Evolutionary conservation across 1,140 invertebrate genomes (phyloP).

Genomic region (Cepaea nemoralis): DNA sequence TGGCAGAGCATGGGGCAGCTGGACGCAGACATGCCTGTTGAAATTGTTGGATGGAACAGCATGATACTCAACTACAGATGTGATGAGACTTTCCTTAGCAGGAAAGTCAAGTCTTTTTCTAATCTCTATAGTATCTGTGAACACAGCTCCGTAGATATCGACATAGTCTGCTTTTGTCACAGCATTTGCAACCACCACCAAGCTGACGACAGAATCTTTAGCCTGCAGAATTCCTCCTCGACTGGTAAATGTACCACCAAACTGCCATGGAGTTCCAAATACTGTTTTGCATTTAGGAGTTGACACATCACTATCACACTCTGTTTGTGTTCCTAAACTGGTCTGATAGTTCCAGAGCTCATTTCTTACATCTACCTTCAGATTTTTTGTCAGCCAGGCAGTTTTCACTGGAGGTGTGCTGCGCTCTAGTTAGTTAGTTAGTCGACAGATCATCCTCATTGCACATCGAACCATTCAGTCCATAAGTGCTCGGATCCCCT

Average conservation of each 20-base stretch:
- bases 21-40: not conserved
- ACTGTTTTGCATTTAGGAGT: slow-evolving; percentile 24
- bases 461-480: too few relatives aligned
- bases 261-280: slow-evolving; percentile 37
- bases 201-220: slow-evolving; percentile 19
- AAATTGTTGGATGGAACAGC: not conserved
- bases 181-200: slow-evolving; percentile 23
- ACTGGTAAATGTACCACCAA: slow-evolving; percentile 32
- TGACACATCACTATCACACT: not conserved
- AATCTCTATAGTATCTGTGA: slow-evolving; percentile 34
- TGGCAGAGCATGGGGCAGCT: slow-evolving; percentile 30
- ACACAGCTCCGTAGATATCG: slow-evolving; percentile 29
- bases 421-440: too few relatives aligned
- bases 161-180: slow-evolving; percentile 14
- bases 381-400: slow-evolving; percentile 33
- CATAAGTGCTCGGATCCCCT: too few relatives aligned
- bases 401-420: slow-evolving; percentile 9
- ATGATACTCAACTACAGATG: slow-evolving; percentile 37
- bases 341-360: slow-evolving; percentile 22
- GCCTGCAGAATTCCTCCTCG: slow-evolving; percentile 26
- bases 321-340: slow-evolving; percentile 28
- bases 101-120: slow-evolving; percentile 36
- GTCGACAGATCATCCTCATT: too few relatives aligned
- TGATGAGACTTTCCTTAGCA: slow-evolving; percentile 27
- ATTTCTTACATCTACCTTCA: slow-evolving; percentile 9